Conservation (phyloP, 1,140 invertebrate genomes). For the Mactra quadrangularis region DNA sequence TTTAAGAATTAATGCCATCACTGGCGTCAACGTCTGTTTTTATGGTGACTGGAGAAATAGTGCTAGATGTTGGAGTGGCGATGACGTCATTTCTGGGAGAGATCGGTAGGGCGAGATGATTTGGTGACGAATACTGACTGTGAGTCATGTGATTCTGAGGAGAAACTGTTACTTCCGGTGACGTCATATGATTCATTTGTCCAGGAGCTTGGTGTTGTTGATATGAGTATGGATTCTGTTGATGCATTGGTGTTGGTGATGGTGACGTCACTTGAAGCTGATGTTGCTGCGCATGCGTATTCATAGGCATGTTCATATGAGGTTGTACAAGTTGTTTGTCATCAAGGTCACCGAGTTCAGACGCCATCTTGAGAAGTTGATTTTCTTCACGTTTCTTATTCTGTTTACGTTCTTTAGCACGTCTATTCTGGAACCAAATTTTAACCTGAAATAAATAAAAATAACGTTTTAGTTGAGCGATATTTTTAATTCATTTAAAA, state of each 20-base stretch:
- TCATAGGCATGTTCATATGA: constrained; percentile 50
- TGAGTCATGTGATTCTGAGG: constrained; percentile 37
- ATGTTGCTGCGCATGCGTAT: constrained; percentile 22
- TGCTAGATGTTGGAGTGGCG: constrained; percentile 8
- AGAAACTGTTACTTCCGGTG: constrained; percentile 20
- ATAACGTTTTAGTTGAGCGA: too few relatives aligned
- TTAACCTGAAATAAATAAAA: constrained; percentile 91
- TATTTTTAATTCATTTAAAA: too few relatives aligned
- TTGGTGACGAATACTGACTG: constrained; percentile 38
- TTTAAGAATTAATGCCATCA: constrained; percentile 1
- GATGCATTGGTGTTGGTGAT: not conserved
- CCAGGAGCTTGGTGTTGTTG: not conserved
- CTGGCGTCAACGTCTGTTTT: constrained; percentile 56
- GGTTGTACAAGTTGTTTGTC: constrained; percentile 35
- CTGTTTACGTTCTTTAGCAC: constrained; percentile 95
- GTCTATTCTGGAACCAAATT: constrained; percentile 97
- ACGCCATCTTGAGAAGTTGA: constrained; percentile 33
- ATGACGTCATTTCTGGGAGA: constrained; percentile 40
- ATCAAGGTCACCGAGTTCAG: constrained; percentile 45
- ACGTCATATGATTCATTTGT: constrained; percentile 17
- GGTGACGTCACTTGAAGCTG: constrained; percentile 39
- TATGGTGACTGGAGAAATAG: constrained; percentile 34
- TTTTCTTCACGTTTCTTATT: constrained; percentile 90
- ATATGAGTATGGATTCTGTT: constrained; percentile 23
- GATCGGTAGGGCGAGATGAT: constrained; percentile 33